Base-by-base conservation (phyloP, 2,888 invertebrate species). In the Papilio gigon region DNA sequence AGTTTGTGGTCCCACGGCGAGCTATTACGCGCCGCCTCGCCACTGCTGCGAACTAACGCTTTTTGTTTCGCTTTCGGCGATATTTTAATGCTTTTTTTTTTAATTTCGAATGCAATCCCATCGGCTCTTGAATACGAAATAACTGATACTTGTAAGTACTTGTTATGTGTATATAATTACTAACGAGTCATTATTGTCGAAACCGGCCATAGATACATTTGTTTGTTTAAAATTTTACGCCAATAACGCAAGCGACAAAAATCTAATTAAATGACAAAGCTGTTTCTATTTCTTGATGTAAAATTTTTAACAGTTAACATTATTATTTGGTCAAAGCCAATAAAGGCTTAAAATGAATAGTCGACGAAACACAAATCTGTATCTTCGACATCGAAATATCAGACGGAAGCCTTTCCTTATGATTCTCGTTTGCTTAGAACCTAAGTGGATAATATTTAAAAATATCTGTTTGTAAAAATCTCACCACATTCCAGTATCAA, bases 1-100 rank as follows among this genome's bases (percentile, higher is more conserved):
- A 87, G 90, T 92, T 91, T 91, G 92, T 90, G 90, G 91, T 90
- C 92, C 92, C 92, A 81, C 81, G 84, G 90, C 84, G 90, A 80
- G 86, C 89, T 84, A 87, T 90, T 87, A 90, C 85, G 84, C 75
- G 82, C 81, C 80, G 73, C 83, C 77, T 80, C 78, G 80, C 80
- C 30, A 27, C 53, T 30, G 53, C 17, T n/a, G 17, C 76, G 82
- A 79, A 79, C 84, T 89, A 87, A 89, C 88, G 87, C 89, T 88
- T 90, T 90, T 90, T 89, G 87, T 84, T 83, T 81, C 80, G 79
- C 83, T 80, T 78, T 78, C 78, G 79, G 84, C 8, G 47, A 80
- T 84, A 86, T 87, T 88, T 90, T 89, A 89, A 90, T 88, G 87
- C 79, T 80, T 78, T 59, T 78, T 53, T 63, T 67, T 20, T 30